Evolutionary conservation across 2,888 invertebrate species (phyloP), one percentile per base, ranked within the genome.

Genomic region (Platycheirus albimanus): DNA sequence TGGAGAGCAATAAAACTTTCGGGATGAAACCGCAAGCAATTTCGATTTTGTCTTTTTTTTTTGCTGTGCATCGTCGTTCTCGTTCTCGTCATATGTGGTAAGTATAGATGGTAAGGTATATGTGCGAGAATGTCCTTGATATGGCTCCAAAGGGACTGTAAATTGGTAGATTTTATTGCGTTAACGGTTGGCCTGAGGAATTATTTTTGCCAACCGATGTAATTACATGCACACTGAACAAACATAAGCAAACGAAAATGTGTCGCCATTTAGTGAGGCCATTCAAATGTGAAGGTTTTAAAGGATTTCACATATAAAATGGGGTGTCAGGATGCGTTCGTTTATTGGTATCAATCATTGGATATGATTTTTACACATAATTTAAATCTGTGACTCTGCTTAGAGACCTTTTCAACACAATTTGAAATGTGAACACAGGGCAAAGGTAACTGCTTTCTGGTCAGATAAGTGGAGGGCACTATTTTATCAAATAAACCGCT

Each of bases 151-250:
- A 74, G 83, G 78, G 78, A 30, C 78, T 83, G 83, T 83, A 83
- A 83, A 83, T 83, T 83, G 83, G 72, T 74, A 69, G 72, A 81
- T 78, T 83, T 83, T 83, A 83, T 83, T 83, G 83, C 72, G 83
- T 83, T 83, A 77, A 83, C 67, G 64, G 78, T 38, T 72, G 67
- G 69, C 69, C 67, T 19, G 24, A 78, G 63, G 78, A 83, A 78
- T 83, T 83, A 83, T 83, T 77, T 72, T 78, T 78, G 72, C 67
- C 45, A 83, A 58, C 64, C 78, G 45, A 36, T 77, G 56, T 78
- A 83, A 83, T 83, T 83, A 83, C 78, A 83, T 67, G 79, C 79
- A 47, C 47, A 74, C 4, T 61, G 61, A 63, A 69, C 74, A 74
- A 36, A 45, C 17, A n/a, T n/a, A n/a, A 11, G 20, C 5, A 15